These are phyloP conservation scores for Leptothorax acervorum DNA, from an alignment of 2,888 invertebrate genomes.

Conservation along the genomic window DNA sequence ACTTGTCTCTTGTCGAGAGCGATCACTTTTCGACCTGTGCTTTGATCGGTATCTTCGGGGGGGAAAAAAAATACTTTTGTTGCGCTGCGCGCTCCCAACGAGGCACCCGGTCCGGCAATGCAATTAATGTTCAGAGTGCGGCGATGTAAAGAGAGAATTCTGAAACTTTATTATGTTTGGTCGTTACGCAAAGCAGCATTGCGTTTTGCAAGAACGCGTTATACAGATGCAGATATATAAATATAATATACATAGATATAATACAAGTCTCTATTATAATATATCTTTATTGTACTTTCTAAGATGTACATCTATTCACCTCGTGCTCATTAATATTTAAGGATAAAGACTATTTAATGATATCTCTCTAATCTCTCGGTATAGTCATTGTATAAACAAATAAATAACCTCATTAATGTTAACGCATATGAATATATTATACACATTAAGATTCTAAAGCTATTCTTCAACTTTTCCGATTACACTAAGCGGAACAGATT, in stretches of 20 bases:
- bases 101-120: background rate
- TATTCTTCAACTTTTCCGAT: constrained; percentile 62
- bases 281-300: constrained; percentile 72
- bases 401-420: constrained; percentile 69
- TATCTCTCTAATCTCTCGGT: constrained; percentile 64
- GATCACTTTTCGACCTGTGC: constrained; percentile 3
- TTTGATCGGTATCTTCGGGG: constrained; percentile 1
- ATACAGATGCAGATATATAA: constrained; percentile 53
- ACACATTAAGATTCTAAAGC: constrained; percentile 60
- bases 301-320: constrained; percentile 81
- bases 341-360: constrained; percentile 70
- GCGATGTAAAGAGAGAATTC: constrained; percentile 18
- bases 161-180: constrained; percentile 32
- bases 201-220: constrained; percentile 58
- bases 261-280: constrained; percentile 57
- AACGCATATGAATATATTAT: constrained; percentile 56
- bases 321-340: constrained; percentile 83
- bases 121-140: background rate
- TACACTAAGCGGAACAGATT: constrained; percentile 41
- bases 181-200: constrained; percentile 59
- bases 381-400: constrained; percentile 71
- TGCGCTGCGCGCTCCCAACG: constrained; percentile 20
- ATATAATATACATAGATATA: constrained; percentile 30
- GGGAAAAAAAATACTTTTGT: constrained; percentile 5
- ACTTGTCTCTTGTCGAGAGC: constrained; percentile 5